Conservation (phyloP, 2,797 vertebrate genomes). For the Linurgus olivaceus region DNA sequence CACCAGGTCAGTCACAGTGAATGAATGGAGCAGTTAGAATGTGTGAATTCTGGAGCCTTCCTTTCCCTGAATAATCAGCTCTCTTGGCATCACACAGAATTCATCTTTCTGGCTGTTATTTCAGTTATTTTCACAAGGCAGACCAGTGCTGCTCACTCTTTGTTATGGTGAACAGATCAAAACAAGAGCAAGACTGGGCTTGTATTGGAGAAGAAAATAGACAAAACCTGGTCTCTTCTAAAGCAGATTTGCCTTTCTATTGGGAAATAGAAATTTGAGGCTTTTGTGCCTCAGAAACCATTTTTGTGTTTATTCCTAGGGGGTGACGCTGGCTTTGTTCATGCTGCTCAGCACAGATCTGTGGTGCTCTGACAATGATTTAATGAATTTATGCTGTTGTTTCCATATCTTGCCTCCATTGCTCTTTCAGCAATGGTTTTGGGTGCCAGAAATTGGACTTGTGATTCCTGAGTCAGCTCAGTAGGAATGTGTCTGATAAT, state of each 20-base stretch:
- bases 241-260: background rate
- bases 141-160: background rate
- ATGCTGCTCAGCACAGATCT: background rate
- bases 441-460: background rate
- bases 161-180: background rate
- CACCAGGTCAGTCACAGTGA: background rate
- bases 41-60: background rate
- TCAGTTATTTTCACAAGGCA: background rate
- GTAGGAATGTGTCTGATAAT: background rate
- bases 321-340: background rate
- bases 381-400: background rate
- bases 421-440: background rate
- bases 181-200: background rate
- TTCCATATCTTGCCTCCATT: background rate
- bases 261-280: background rate
- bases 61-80: background rate
- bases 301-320: background rate
- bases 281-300: background rate
- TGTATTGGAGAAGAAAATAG: background rate
- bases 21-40: background rate
- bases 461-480: background rate
- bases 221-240: background rate
- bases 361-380: background rate
- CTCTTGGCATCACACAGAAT: background rate
- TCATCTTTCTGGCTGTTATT: background rate